Percentiles rank a stretch among this genome's conserved stretches.
These are phyloP conservation scores for Nowickia ferox DNA, from an alignment of 2,888 invertebrate genomes.

Conservation along the genomic window DNA sequence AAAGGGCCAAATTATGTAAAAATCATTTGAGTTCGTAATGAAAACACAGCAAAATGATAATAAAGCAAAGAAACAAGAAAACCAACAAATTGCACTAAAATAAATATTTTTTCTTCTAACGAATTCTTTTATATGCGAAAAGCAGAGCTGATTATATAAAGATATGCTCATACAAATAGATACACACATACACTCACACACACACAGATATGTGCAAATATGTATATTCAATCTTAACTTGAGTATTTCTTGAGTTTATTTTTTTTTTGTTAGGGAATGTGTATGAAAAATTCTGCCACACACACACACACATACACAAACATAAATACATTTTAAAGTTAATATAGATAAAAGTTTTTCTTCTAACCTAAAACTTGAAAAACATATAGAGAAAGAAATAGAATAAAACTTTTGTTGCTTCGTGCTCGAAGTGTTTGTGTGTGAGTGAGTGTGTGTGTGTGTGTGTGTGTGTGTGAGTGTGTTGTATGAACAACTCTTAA, in stretches of 20 bases:
- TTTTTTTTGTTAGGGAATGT: conserved; percentile 50
- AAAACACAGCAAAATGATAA: conserved; percentile 38
- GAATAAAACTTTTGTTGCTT: conserved; percentile 38
- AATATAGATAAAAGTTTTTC: conserved; percentile 46
- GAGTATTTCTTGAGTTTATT: conserved; percentile 46
- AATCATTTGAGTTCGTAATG: conserved; percentile 52
- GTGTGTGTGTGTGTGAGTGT: background rate
- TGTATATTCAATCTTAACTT: conserved; percentile 41
- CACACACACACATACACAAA: conserved; percentile 2
- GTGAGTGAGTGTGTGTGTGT: background rate
- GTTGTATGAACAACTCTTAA: conserved; percentile 50
- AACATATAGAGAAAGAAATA: background rate
- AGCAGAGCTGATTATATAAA: conserved; percentile 61
- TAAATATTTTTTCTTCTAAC: conserved; percentile 59
- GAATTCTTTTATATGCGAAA: conserved; percentile 4
- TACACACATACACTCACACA: background rate
- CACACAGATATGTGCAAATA: conserved; percentile 9
- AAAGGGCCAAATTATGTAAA: conserved; percentile 65
- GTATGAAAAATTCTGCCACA: conserved; percentile 33
- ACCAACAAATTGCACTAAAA: conserved; percentile 47
- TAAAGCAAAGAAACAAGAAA: conserved; percentile 28
- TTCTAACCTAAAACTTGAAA: conserved; percentile 44
- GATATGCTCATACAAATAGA: conserved; percentile 36
- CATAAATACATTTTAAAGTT: conserved; percentile 15
- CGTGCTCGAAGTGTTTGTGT: background rate